Conservation (phyloP, 1,140 invertebrate genomes). For the Glomeris maerens region DNA sequence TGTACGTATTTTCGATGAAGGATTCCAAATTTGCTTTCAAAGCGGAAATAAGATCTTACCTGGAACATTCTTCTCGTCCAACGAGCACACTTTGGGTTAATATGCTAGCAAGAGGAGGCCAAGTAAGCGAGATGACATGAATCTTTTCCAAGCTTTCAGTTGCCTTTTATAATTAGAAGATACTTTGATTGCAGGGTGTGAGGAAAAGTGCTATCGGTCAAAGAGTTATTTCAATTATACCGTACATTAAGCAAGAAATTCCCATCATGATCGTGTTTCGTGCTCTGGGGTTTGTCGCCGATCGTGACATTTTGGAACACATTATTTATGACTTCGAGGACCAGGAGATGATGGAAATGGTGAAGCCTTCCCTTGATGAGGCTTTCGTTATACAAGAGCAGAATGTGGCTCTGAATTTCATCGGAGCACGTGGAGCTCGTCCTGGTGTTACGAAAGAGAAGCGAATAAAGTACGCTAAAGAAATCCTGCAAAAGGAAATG, state of each 20-base stretch:
- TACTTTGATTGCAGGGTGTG: constrained; percentile 49
- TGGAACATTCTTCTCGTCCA: constrained; percentile 83
- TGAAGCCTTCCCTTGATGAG: constrained; percentile 94
- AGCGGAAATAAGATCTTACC: constrained; percentile 87
- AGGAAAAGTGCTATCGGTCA: constrained; percentile 97
- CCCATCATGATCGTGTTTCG: constrained; percentile 97
- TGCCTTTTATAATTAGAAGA: constrained; percentile 5
- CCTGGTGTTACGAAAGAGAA: constrained; percentile 98
- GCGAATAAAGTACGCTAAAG: constrained; percentile 94
- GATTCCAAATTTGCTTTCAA: constrained; percentile 89
- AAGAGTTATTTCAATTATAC: constrained; percentile 90
- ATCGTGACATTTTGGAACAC: constrained; percentile 95
- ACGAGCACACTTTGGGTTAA: constrained; percentile 97
- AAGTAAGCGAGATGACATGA: constrained; percentile 27
- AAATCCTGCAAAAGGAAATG: constrained; percentile 99
- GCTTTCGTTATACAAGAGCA: constrained; percentile 99
- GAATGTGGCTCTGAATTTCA: constrained; percentile 95
- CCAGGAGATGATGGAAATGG: constrained; percentile 99
- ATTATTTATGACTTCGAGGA: constrained; percentile 99
- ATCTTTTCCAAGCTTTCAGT: constrained; percentile 1
- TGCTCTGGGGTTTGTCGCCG: constrained; percentile 88
- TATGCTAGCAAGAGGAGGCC: constrained; percentile 93
- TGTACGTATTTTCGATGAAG: constrained; percentile 98
- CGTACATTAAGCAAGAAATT: constrained; percentile 98
- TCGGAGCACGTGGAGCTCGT: constrained; percentile 85